Percentiles rank a stretch among this genome's conserved stretches.
These are phyloP conservation scores for Pelagia noctiluca DNA, from an alignment of 30 jellyfish, hydroid and myxozoan species.

Conservation along the genomic window DNA sequence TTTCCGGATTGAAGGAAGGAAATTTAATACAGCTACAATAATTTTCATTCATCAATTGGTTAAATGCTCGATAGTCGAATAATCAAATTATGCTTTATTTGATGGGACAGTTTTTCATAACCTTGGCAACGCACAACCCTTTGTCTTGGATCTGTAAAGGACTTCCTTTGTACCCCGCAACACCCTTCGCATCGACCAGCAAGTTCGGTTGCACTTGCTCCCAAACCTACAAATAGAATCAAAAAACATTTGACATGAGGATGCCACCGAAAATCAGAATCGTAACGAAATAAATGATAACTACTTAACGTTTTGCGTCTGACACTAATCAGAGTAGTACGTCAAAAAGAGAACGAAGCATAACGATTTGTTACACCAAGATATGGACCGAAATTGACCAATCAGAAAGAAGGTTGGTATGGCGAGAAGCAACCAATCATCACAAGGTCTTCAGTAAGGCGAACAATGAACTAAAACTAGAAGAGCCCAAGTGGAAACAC, in stretches of 20 bases:
- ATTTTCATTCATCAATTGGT: no score
- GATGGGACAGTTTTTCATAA: constrained; percentile 87
- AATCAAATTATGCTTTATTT: no score
- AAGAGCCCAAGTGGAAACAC: no score
- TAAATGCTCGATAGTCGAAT: no score
- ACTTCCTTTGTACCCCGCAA: constrained; percentile 86
- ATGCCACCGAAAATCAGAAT: background rate
- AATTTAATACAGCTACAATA: no score
- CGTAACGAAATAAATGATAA: background rate
- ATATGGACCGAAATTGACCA: background rate
- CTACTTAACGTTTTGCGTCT: background rate
- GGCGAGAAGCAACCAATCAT: no score
- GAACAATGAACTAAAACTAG: no score
- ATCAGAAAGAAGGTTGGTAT: background rate
- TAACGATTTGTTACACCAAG: no score
- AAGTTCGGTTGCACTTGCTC: constrained; percentile 94
- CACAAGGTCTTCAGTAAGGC: no score
- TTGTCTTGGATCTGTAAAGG: constrained; percentile 68
- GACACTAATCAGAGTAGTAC: background rate
- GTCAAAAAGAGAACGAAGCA: background rate
- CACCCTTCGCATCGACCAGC: constrained; percentile 78
- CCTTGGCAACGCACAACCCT: constrained; percentile 81
- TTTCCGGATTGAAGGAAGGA: no score
- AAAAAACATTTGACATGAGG: background rate
- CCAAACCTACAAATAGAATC: constrained; percentile 73